Percentiles rank a stretch among this genome's conserved stretches.
phyloP scores from a whole-genome alignment of 2,797 vertebrate species.

The Sebastolobus altivelis region DNA sequence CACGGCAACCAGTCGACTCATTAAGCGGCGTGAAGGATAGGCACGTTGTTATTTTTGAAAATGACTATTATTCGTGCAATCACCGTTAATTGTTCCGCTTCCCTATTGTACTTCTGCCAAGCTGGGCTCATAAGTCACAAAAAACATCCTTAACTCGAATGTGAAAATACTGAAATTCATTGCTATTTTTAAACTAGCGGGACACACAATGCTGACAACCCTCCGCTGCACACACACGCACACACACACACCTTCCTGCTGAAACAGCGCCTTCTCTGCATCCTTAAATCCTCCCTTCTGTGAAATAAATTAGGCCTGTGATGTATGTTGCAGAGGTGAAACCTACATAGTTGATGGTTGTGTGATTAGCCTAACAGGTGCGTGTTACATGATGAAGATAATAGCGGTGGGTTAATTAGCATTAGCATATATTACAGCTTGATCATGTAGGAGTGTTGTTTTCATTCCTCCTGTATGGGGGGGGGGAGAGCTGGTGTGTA shows the following conservation, averaged over 20 bases:
- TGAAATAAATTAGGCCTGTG: constrained; percentile 26
- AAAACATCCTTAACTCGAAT: constrained; percentile 2
- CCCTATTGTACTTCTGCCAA: constrained; percentile 22
- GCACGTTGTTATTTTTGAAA: constrained; percentile 32
- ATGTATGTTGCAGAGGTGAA: constrained; percentile 20
- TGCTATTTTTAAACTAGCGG: constrained; percentile 44
- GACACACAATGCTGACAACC: constrained; percentile 21
- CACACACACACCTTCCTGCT: constrained; percentile 5
- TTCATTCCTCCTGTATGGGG: constrained; percentile 44
- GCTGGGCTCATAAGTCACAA: constrained; percentile 14
- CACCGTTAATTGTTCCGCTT: constrained; percentile 42
- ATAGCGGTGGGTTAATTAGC: constrained; percentile 51
- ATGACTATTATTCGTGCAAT: constrained; percentile 33
- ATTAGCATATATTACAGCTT: constrained; percentile 51
- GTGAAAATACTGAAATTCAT: constrained; percentile 2
- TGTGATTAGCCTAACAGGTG: constrained; percentile 44
- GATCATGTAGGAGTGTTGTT: constrained; percentile 68
- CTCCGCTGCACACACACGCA: background rate
- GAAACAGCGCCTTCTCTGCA: background rate
- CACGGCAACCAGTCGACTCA: constrained; percentile 35
- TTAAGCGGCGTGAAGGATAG: constrained; percentile 29
- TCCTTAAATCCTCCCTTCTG: constrained; percentile 1
- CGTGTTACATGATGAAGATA: constrained; percentile 46
- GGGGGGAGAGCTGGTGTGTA: constrained; percentile 26
- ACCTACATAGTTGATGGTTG: constrained; percentile 15